Base-by-base conservation (phyloP, 2,797 vertebrate genomes). In the Enteromius trimaculatus region DNA sequence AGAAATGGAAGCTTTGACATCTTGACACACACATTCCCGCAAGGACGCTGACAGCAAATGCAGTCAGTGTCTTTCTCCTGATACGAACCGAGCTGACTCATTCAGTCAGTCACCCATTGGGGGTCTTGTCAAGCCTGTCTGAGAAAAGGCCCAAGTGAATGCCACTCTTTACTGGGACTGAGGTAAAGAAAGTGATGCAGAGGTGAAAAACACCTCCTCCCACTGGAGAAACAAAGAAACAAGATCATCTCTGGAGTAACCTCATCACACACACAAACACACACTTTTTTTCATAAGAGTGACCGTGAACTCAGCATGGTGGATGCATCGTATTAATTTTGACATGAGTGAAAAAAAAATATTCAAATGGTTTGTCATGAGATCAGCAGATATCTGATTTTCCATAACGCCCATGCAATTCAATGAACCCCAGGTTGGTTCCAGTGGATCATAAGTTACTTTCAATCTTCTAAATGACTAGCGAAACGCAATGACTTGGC, bases 81-180 rank as follows among this genome's bases (percentile, higher is more conserved):
- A 51, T 65, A 51, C 9, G 6, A 75, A 51, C 70, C 13, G 29
- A 75, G 80, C 62, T 76, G 62, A 76, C 31, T 82, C 60, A 66
- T 53, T 64, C 80, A 82, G 60, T 82, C 70, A 82, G 10, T 82
- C 70, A 64, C 34, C 60, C 44, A 37, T 19, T 82, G 60, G 70
- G 42, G 80, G 80, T 76, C 60, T 75, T 51, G 60, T 76, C 80
- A 51, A 26, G 16, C 47, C 44, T 82, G 80, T 65, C 42, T 76
- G 71, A 53, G 60, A 66, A 71, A 37, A 19, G 58, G 69, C 69
- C 34, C 69, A 76, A 75, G 60, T 75, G 47, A 82, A 66, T 55
- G 60, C 29, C 55, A 47, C 55, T 26, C 70, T 53, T 13, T 29
- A 51, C 80, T 82, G 31, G 39, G 29, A 60, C 16, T 34, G 68